phyloP scores from a whole-genome alignment of 1,140 invertebrate species.

The Hylyphantes graminicola region DNA sequence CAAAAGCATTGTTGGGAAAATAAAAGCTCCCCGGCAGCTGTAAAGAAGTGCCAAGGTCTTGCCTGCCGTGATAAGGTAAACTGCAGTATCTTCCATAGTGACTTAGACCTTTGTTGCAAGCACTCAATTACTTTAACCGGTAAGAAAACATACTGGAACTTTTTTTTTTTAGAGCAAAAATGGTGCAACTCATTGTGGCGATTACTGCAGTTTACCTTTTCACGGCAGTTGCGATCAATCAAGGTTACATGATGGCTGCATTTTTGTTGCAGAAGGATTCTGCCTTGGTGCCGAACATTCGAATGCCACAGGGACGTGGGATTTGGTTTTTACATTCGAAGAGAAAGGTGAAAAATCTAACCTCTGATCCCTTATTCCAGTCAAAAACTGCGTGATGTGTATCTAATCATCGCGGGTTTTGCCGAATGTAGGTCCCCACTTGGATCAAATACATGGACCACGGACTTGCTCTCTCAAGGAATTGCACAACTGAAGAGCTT shows the following conservation, averaged over 20 bases:
- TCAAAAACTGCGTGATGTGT: background rate
- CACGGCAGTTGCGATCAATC: constrained; percentile 26
- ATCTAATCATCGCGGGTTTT: background rate
- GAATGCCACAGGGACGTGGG: constrained; percentile 3
- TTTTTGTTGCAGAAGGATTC: constrained; percentile 19
- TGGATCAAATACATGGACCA: background rate
- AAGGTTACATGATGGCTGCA: constrained; percentile 37
- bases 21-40: constrained; percentile 1
- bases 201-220: too few relatives aligned
- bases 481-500: background rate
- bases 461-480: background rate
- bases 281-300: constrained; percentile 21
- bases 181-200: too few relatives aligned
- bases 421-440: background rate
- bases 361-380: constrained; percentile 6
- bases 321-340: constrained; percentile 7
- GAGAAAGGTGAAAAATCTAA: constrained; percentile 30
- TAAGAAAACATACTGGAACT: too few relatives aligned
- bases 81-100: too few relatives aligned
- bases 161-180: too few relatives aligned
- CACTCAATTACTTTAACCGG: too few relatives aligned
- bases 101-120: too few relatives aligned
- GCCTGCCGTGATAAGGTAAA: too few relatives aligned
- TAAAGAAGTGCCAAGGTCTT: constrained; percentile 26
- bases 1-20: background rate